Evolutionary conservation across 2,797 vertebrate genomes (phyloP).

Genomic region (Thunnus albacares): DNA sequence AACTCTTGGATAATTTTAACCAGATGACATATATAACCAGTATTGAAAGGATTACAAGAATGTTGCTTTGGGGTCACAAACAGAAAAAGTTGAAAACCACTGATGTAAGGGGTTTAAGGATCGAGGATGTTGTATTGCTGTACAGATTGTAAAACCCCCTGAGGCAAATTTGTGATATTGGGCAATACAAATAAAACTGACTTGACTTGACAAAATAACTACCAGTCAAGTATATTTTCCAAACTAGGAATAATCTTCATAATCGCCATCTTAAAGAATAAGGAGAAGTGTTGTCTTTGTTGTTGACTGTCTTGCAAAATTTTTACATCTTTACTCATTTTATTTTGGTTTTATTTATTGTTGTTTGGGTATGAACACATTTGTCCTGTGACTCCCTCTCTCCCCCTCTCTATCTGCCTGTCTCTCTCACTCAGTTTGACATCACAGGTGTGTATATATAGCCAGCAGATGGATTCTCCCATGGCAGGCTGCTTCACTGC

Average conservation of each 20-base stretch:
- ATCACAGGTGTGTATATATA: slow-evolving; percentile 87
- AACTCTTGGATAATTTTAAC: not conserved
- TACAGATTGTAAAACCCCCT: too few relatives aligned
- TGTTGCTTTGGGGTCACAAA: too few relatives aligned
- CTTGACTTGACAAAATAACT: not conserved
- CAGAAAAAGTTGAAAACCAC: too few relatives aligned
- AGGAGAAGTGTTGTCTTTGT: not conserved
- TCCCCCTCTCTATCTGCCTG: slow-evolving; percentile 19
- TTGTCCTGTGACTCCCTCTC: slow-evolving; percentile 20
- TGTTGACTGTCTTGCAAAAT: not conserved
- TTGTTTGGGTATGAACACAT: slow-evolving; percentile 37
- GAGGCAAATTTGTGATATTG: too few relatives aligned
- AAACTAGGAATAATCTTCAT: not conserved
- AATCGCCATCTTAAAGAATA: not conserved
- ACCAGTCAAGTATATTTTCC: not conserved
- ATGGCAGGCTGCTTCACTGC: slow-evolving; percentile 71
- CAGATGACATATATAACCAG: not conserved
- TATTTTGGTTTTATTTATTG: not conserved
- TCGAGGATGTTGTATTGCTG: too few relatives aligned
- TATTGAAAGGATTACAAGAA: too few relatives aligned
- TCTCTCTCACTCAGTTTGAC: slow-evolving; percentile 75
- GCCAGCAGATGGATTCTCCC: slow-evolving; percentile 86
- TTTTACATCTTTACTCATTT: not conserved
- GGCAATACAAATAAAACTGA: too few relatives aligned
- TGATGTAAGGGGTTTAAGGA: too few relatives aligned